Percentiles rank a stretch among this genome's conserved stretches.
These are phyloP conservation scores for Catagonus wagneri DNA, from an alignment of 2,113 vertebrate genomes.

Conservation along the genomic window DNA sequence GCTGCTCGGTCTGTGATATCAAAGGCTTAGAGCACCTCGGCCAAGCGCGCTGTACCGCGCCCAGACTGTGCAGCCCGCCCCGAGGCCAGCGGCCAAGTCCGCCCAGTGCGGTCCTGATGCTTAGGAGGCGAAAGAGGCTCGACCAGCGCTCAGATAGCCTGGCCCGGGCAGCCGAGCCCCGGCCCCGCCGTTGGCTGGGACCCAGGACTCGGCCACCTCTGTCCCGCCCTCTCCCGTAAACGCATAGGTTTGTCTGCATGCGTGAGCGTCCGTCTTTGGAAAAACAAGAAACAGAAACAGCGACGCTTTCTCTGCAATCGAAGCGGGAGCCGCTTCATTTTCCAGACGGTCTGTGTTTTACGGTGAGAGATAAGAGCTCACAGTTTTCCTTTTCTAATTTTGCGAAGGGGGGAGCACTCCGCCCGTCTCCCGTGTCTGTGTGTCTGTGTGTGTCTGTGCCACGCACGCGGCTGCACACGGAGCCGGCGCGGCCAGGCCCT, in stretches of 20 bases:
- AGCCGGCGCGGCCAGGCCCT: slow-evolving; percentile 71
- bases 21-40: not conserved
- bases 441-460: slow-evolving; percentile 83
- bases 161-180: slow-evolving; percentile 37
- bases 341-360: slow-evolving; percentile 52
- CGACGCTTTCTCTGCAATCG: slow-evolving; percentile 43
- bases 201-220: slow-evolving; percentile 36
- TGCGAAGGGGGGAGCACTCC: slow-evolving; percentile 80
- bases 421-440: slow-evolving; percentile 71
- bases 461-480: slow-evolving; percentile 83
- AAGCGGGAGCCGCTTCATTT: slow-evolving; percentile 57
- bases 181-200: slow-evolving; percentile 10
- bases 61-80: not conserved
- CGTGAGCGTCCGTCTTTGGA: not conserved
- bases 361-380: slow-evolving; percentile 70
- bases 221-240: not conserved
- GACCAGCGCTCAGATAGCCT: slow-evolving; percentile 19
- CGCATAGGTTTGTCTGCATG: not conserved
- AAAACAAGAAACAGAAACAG: not conserved
- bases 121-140: not conserved
- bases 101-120: not conserved
- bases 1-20: not conserved
- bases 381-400: slow-evolving; percentile 67
- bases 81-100: not conserved
- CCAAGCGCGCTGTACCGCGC: not conserved